Evolutionary conservation across 2,113 vertebrate genomes (phyloP), one percentile per base, ranked within the genome.

Genomic region (Pitta sordida): DNA sequence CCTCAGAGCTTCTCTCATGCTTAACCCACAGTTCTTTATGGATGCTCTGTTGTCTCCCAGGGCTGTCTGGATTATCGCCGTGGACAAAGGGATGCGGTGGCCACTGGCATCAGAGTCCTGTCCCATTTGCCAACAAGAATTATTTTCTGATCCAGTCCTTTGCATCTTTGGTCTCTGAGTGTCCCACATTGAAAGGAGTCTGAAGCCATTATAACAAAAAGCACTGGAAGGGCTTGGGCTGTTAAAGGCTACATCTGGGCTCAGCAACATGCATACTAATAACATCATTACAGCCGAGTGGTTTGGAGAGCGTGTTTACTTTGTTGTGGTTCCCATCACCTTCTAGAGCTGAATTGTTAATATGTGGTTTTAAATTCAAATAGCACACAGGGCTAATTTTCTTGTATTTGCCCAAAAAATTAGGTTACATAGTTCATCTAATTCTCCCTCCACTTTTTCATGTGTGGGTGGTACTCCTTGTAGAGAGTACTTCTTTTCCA

Each of bases 231-330:
- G 98, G 98, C 98, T 97, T 96, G 97, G 98, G 98, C 98, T 98
- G 98, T 98, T 99, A 98, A 98, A 98, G 98, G 98, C 98, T 98
- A 98, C 98, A 99, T 98, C 98, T 99, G 98, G 97, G 97, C 98
- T 98, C 98, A 98, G 98, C 98, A 98, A 98, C 98, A 98, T 98
- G 98, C 98, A 99, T 99, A 98, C 98, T 99, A 98, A 99, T 98
- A 98, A 98, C 98, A 98, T 98, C 98, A 99, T 99, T 98, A 98
- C 98, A 98, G 97, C 98, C 97, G 98, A 99, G 97, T 98, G 97
- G 97, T 98, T 98, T 98, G 97, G 98, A 98, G 97, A 98, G 98
- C 97, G 79, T 98, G 98, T 98, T 98, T 99, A 99, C 98, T 98
- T 98, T 98, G 98, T 98, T 98, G 98, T 98, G 98, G 97, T 98